phyloP scores from a whole-genome alignment of 2,888 invertebrate genomes.

The Eledona agricola region DNA sequence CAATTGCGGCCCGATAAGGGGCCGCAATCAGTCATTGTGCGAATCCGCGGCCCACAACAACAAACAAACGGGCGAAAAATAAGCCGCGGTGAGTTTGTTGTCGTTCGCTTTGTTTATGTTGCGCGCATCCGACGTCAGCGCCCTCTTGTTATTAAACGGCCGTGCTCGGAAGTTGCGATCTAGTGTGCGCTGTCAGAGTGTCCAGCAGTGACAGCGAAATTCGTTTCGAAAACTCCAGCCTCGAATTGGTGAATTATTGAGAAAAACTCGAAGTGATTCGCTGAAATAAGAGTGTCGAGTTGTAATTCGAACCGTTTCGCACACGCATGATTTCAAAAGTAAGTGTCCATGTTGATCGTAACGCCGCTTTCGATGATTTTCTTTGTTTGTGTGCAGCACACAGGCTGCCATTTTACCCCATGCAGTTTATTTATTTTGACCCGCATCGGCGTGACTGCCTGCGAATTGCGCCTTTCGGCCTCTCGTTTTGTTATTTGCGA shows the following conservation, averaged over 20 bases:
- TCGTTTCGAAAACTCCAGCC: conserved; percentile 49
- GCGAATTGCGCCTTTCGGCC: not conserved
- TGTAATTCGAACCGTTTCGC: conserved; percentile 41
- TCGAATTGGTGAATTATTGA: conserved; percentile 48
- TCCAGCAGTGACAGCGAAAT: conserved; percentile 45
- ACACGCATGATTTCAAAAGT: conserved; percentile 55
- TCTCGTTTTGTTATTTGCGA: conserved; percentile 14
- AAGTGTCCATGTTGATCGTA: conserved; percentile 41
- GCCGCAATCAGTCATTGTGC: conserved; percentile 23
- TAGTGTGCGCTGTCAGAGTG: conserved; percentile 53
- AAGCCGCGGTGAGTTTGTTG: conserved; percentile 22
- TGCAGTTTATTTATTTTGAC: conserved; percentile 43
- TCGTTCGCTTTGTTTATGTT: conserved; percentile 31
- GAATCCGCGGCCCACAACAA: conserved; percentile 23
- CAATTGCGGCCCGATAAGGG: no score
- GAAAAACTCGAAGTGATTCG: conserved; percentile 51
- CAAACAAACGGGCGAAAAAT: conserved; percentile 19
- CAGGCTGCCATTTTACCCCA: conserved; percentile 56
- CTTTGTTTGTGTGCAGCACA: conserved; percentile 43
- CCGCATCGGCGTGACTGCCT: not conserved
- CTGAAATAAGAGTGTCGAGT: conserved; percentile 46
- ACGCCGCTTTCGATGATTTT: conserved; percentile 29
- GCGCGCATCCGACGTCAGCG: conserved; percentile 60
- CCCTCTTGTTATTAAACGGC: conserved; percentile 63
- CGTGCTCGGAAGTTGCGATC: conserved; percentile 60